Evolutionary conservation across 2,797 vertebrate genomes (phyloP).

Genomic region (Xiphophorus birchmanni): DNA sequence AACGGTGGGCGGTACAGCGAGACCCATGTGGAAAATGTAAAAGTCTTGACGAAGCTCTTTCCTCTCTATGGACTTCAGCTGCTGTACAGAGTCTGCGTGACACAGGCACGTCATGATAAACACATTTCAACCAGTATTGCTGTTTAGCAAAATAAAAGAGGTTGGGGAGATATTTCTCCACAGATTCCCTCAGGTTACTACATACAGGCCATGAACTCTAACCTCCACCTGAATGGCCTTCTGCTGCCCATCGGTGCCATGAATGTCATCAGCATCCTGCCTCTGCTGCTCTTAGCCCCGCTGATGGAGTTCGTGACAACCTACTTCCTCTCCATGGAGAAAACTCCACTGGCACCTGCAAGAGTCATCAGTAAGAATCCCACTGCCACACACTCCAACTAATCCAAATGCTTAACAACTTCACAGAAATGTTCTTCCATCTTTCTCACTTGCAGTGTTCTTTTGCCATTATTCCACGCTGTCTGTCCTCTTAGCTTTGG

Average conservation of each 20-base stretch:
- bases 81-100: constrained; percentile 86
- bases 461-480: constrained; percentile 59
- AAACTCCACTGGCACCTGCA: constrained; percentile 75
- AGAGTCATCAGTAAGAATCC: constrained; percentile 84
- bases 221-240: constrained; percentile 80
- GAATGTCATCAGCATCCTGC: constrained; percentile 89
- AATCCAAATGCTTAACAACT: not conserved
- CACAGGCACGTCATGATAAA: constrained; percentile 82
- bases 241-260: constrained; percentile 87
- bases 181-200: constrained; percentile 94
- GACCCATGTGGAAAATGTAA: constrained; percentile 87
- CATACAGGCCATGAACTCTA: constrained; percentile 94
- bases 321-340: constrained; percentile 73
- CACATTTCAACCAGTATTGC: not conserved
- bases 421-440: constrained; percentile 29
- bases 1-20: constrained; percentile 86
- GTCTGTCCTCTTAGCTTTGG: constrained; percentile 81
- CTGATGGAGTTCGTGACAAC: constrained; percentile 83
- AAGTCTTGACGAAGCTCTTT: constrained; percentile 85
- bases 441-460: constrained; percentile 48
- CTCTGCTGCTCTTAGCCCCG: constrained; percentile 86
- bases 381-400: constrained; percentile 15
- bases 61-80: constrained; percentile 89
- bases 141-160: constrained; percentile 3
- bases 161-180: constrained; percentile 12